These are phyloP conservation scores for Sussaba pulchella DNA, from an alignment of 2,888 invertebrate genomes.

Conservation along the genomic window DNA sequence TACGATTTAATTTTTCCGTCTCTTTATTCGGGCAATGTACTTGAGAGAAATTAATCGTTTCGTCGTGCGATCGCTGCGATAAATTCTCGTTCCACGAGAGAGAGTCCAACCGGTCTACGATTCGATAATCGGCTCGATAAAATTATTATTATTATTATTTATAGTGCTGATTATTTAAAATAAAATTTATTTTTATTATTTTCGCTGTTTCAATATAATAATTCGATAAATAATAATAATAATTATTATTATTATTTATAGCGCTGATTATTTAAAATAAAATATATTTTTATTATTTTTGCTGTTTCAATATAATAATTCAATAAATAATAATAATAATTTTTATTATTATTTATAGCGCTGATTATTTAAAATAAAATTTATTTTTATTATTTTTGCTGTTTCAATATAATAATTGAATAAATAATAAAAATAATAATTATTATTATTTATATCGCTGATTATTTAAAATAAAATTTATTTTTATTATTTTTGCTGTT, in stretches of 20 bases:
- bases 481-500: background rate
- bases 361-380: slow-evolving; percentile 26
- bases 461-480: background rate
- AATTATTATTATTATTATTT: background rate
- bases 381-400: slow-evolving; percentile 8
- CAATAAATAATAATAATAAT: too few relatives aligned
- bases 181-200: background rate
- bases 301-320: too few relatives aligned
- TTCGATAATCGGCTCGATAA: slow-evolving; percentile 13
- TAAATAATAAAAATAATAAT: too few relatives aligned
- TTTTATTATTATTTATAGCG: background rate
- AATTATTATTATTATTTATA: too few relatives aligned
- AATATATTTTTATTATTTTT: too few relatives aligned
- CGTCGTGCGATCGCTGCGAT: slow-evolving; percentile 9
- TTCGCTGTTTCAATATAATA: too few relatives aligned
- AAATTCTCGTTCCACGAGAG: slow-evolving; percentile 17
- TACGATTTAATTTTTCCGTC: slow-evolving; percentile 9
- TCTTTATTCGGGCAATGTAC: slow-evolving; percentile 55
- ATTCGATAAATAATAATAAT: too few relatives aligned
- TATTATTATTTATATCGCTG: background rate
- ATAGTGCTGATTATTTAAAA: background rate
- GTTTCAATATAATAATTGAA: too few relatives aligned
- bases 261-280: too few relatives aligned
- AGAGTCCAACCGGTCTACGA: slow-evolving; percentile 11
- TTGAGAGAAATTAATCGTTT: slow-evolving; percentile 43